A percentile compares a stretch with the other conserved stretches of the same genome.
phyloP scores from a whole-genome alignment of 2,888 invertebrate species.

The Tipula helvola region DNA sequence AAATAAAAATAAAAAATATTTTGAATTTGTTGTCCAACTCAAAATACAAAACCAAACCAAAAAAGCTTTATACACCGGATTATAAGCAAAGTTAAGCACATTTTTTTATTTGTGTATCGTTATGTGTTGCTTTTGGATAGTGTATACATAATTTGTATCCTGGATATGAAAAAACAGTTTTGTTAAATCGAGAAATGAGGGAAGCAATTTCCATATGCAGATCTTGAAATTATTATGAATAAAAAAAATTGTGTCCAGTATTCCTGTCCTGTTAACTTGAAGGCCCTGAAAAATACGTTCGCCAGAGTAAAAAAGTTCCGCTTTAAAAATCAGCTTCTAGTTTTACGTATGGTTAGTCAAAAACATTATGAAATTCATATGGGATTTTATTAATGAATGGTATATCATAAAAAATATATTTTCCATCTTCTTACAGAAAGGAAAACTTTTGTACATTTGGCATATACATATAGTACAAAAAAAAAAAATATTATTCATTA shows the following conservation, averaged over 20 bases:
- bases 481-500: not conserved
- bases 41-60: not conserved
- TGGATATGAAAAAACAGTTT: not conserved
- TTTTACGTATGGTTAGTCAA: not conserved
- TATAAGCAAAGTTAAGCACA: not conserved
- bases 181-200: not conserved
- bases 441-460: not conserved
- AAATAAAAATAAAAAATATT: not conserved
- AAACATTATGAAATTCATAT: not conserved
- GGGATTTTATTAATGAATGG: not conserved
- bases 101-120: not conserved
- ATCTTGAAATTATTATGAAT: not conserved
- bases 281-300: too few species aligned
- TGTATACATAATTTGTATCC: not conserved
- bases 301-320: not conserved
- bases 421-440: not conserved
- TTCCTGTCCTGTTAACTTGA: not conserved
- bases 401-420: not conserved
- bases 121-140: not conserved
- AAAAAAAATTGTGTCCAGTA: not conserved
- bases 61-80: not conserved
- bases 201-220: not conserved
- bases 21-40: not conserved
- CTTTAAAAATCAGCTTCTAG: not conserved
- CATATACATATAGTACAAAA: not conserved